A percentile compares a stretch with the other conserved stretches of the same genome.
Evolutionary conservation across 2,797 vertebrate species (phyloP).

Genomic region (Scolopax rusticola): DNA sequence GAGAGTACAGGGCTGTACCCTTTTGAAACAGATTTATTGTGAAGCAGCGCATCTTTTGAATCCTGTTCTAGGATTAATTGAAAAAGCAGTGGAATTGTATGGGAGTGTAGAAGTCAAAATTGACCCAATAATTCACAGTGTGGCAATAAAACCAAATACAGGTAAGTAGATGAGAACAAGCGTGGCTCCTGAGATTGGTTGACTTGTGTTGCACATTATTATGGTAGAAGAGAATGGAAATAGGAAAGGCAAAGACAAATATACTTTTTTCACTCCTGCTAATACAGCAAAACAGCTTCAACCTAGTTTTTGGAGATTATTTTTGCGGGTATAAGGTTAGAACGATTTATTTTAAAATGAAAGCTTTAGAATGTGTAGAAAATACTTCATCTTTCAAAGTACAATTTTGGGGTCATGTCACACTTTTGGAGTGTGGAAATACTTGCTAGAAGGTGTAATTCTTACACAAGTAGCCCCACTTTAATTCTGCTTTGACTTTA

Average conservation of each 20-base stretch:
- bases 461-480: neutral
- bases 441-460: neutral
- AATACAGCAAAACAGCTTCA: neutral
- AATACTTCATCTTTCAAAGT: slow-evolving; percentile 11
- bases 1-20: neutral
- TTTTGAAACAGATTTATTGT: neutral
- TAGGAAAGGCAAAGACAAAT: neutral
- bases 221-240: neutral
- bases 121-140: neutral
- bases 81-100: neutral
- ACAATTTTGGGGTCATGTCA: neutral
- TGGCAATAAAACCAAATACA: neutral
- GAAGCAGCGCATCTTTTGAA: neutral
- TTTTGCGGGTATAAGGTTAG: neutral
- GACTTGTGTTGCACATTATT: neutral
- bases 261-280: neutral
- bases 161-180: neutral
- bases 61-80: neutral
- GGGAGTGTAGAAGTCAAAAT: neutral
- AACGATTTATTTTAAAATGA: slow-evolving; percentile 44
- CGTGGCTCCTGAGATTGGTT: neutral
- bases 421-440: neutral
- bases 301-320: slow-evolving; percentile 6
- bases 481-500: slow-evolving; percentile 28
- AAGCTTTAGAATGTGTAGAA: neutral